Conservation (phyloP, 1,140 invertebrate species). For the Ylistrum balloti region DNA sequence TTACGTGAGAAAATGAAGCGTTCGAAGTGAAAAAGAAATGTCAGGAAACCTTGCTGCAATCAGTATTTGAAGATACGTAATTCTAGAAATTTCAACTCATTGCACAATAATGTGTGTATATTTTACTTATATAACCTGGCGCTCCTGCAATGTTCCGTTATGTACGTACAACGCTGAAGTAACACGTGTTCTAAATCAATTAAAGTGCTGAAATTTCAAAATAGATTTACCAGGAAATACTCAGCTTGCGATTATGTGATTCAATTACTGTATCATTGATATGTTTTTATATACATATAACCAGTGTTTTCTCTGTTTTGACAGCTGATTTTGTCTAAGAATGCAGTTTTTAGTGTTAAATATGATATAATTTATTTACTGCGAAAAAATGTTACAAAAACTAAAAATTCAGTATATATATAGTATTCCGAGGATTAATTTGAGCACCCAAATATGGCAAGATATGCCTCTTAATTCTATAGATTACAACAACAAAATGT, state of each 20-base stretch:
- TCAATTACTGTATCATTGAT: no score
- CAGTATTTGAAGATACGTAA: not conserved
- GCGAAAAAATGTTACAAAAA: no score
- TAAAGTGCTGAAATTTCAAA: not conserved
- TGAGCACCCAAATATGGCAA: no score
- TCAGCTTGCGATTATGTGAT: not conserved
- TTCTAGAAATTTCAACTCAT: not conserved
- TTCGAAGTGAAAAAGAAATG: not conserved
- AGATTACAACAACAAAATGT: no score
- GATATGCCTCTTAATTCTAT: no score
- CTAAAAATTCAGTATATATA: no score
- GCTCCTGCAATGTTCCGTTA: not conserved
- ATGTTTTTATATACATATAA: no score
- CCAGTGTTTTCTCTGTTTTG: no score
- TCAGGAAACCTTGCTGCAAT: not conserved
- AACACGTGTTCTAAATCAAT: not conserved
- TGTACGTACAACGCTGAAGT: not conserved
- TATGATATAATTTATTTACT: no score
- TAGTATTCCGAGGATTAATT: no score
- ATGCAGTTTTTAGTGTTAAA: no score
- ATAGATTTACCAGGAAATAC: not conserved
- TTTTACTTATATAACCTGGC: conserved; percentile 2
- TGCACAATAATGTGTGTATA: not conserved
- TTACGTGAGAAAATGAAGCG: not conserved
- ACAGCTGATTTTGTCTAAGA: no score